Base-by-base conservation (phyloP, 2,113 vertebrate species). In the Gobio gobio region DNA sequence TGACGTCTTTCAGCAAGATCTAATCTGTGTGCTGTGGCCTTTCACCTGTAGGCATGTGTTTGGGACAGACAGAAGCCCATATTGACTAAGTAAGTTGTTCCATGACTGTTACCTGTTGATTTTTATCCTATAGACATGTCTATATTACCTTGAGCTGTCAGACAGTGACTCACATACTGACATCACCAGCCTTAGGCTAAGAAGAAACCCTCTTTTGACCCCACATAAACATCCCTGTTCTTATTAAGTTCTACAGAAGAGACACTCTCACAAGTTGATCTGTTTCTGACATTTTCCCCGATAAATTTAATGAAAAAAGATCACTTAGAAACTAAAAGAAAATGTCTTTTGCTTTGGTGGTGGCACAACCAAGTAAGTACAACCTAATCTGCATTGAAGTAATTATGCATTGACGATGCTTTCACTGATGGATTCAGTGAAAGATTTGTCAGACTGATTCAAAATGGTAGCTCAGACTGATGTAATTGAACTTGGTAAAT, bases 161-260 rank as follows among this genome's bases (percentile, higher is more conserved):
- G 82, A 88, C 85, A 54, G 7, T 88, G 85, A 88, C 70, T 88
- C 87, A 86, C 59, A 70, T 51, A 54, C 54, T 78, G 47, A 33
- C 61, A 59, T 58, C 68, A 73, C 10, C 59, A 73, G 54, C 70
- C 56, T 70, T 6, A 45, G 33, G 68, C 45, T 40, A 24, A 51
- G 40, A 76, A 84, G 82, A 80, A 2, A 33, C 33, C 10, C 47
- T 59, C 22, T 7, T 24, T 63, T 9, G 18, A 56, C 74, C 74
- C 24, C 24, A 33, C 7, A 20, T 24, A 76, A 76, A 76, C 14
- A 51, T 18, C 24, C 1, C 47, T 22, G 2, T 26, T 45, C 14
- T 75, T 18, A 26, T 56, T 1, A 3, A 29, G 9, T 7, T 2
- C 20, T 20, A 51, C 24, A 51, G n/a, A 54, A 54, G 26, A 77